Conservation (phyloP, 2,797 vertebrate species). For the Silurus aristotelis region DNA sequence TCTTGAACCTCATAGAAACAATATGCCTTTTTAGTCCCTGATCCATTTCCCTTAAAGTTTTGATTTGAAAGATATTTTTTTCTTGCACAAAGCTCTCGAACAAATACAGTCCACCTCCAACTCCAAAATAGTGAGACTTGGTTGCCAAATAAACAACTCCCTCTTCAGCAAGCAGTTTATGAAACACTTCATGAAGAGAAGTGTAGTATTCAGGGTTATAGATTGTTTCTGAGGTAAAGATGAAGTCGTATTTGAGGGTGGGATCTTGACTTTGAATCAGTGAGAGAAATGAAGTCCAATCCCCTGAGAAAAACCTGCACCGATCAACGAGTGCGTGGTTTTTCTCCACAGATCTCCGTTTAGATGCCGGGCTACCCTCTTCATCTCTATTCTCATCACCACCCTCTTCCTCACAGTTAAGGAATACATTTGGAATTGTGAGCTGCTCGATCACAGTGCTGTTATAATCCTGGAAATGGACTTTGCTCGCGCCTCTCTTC, state of each 20-base stretch:
- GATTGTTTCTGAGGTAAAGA: slow-evolving; percentile 93
- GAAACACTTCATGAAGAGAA: slow-evolving; percentile 80
- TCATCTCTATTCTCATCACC: slow-evolving; percentile 29
- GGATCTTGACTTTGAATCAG: slow-evolving; percentile 71
- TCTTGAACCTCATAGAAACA: slow-evolving; percentile 81
- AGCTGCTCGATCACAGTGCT: slow-evolving; percentile 89
- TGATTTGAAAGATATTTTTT: slow-evolving; percentile 76
- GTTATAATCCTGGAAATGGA: slow-evolving; percentile 97
- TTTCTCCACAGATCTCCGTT: slow-evolving; percentile 63
- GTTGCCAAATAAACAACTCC: slow-evolving; percentile 86
- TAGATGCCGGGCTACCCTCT: slow-evolving; percentile 56
- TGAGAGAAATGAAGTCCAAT: slow-evolving; percentile 83
- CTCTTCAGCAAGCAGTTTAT: slow-evolving; percentile 72
- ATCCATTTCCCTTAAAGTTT: slow-evolving; percentile 76
- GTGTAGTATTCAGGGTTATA: slow-evolving; percentile 87
- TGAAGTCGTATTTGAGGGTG: slow-evolving; percentile 82
- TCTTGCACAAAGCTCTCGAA: slow-evolving; percentile 84
- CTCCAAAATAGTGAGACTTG: slow-evolving; percentile 94
- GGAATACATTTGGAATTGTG: slow-evolving; percentile 83
- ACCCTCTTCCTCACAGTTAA: slow-evolving; percentile 72
- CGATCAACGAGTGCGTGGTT: slow-evolving; percentile 58
- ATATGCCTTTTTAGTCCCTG: slow-evolving; percentile 87
- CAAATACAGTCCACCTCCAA: slow-evolving; percentile 85
- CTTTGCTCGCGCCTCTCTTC: slow-evolving; percentile 75
- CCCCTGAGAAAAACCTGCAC: slow-evolving; percentile 90